A percentile compares a stretch with the other conserved stretches of the same genome.
phyloP scores from a whole-genome alignment of 2,888 invertebrate species.

The Troides oblongomaculatus region DNA sequence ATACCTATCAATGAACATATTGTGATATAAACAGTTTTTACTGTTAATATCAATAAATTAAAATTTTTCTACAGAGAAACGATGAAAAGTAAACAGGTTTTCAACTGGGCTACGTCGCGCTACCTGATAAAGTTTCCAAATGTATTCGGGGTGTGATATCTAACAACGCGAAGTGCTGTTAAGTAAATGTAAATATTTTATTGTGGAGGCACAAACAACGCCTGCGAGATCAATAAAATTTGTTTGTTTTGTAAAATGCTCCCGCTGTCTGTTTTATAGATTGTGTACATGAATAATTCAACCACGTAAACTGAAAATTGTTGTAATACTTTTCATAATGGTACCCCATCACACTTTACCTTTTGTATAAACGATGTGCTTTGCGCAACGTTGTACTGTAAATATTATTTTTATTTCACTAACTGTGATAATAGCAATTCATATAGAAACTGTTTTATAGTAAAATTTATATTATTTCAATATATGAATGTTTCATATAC shows the following conservation, averaged over 20 bases:
- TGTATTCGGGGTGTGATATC: conserved; percentile 60
- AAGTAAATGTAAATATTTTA: conserved; percentile 79
- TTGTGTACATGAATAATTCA: conserved; percentile 78
- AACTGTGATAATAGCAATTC: background rate
- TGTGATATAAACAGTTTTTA: background rate
- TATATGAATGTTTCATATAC: too few relatives aligned
- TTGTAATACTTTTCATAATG: conserved; percentile 70
- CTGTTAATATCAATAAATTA: background rate
- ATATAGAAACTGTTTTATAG: background rate
- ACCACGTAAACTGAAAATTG: conserved; percentile 65
- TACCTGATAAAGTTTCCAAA: conserved; percentile 32
- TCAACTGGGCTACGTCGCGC: background rate
- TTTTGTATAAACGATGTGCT: conserved; percentile 32
- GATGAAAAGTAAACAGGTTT: background rate
- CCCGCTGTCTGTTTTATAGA: conserved; percentile 75
- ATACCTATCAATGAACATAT: too few relatives aligned
- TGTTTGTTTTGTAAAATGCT: conserved; percentile 78
- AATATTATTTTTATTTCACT: conserved; percentile 5
- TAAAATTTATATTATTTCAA: background rate
- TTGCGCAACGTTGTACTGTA: conserved; percentile 3
- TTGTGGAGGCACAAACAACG: conserved; percentile 74
- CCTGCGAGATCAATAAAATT: conserved; percentile 80
- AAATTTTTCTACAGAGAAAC: background rate
- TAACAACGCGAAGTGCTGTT: conserved; percentile 69
- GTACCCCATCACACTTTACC: conserved; percentile 53